Percentiles rank a stretch among this genome's conserved stretches.
Evolutionary conservation across 2,113 vertebrate genomes (phyloP).

Genomic region (Cromileptes altivelis): DNA sequence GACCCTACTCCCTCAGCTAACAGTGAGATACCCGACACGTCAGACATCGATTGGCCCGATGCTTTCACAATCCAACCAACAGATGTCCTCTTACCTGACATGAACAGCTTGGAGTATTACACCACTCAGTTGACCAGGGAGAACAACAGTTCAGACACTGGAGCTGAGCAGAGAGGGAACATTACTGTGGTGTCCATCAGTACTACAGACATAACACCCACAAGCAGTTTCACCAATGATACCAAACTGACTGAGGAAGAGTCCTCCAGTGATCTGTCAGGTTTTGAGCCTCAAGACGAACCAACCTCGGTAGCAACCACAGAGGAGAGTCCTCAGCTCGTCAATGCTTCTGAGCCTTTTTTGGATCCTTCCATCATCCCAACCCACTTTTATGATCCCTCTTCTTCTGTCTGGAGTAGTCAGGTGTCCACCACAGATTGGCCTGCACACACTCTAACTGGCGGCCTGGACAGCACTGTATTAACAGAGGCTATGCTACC

Average conservation of each 20-base stretch:
- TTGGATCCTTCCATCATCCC: slow-evolving; percentile 71
- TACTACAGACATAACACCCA: slow-evolving; percentile 59
- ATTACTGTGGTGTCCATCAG: slow-evolving; percentile 55
- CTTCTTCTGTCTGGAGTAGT: slow-evolving; percentile 54
- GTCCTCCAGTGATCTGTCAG: slow-evolving; percentile 73
- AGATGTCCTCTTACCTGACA: slow-evolving; percentile 85
- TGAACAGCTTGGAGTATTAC: slow-evolving; percentile 88
- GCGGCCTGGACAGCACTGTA: slow-evolving; percentile 45
- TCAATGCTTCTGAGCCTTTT: slow-evolving; percentile 63
- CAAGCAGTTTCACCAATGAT: slow-evolving; percentile 53
- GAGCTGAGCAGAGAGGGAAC: slow-evolving; percentile 75
- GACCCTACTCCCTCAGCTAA: slow-evolving; percentile 45
- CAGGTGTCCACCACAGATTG: slow-evolving; percentile 48
- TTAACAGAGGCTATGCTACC: slow-evolving; percentile 49
- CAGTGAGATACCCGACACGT: slow-evolving; percentile 56
- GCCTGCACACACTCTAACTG: slow-evolving; percentile 55
- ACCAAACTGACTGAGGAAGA: slow-evolving; percentile 70
- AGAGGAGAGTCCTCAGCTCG: slow-evolving; percentile 56
- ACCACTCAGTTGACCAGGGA: slow-evolving; percentile 82
- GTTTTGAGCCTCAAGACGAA: slow-evolving; percentile 71
- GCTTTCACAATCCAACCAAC: slow-evolving; percentile 82
- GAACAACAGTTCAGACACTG: slow-evolving; percentile 57
- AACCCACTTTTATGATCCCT: slow-evolving; percentile 59
- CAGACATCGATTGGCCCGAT: slow-evolving; percentile 79
- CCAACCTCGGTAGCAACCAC: slow-evolving; percentile 49